These are phyloP conservation scores for Gymnorhina tibicen DNA, from an alignment of 2,113 vertebrate species.

Conservation along the genomic window DNA sequence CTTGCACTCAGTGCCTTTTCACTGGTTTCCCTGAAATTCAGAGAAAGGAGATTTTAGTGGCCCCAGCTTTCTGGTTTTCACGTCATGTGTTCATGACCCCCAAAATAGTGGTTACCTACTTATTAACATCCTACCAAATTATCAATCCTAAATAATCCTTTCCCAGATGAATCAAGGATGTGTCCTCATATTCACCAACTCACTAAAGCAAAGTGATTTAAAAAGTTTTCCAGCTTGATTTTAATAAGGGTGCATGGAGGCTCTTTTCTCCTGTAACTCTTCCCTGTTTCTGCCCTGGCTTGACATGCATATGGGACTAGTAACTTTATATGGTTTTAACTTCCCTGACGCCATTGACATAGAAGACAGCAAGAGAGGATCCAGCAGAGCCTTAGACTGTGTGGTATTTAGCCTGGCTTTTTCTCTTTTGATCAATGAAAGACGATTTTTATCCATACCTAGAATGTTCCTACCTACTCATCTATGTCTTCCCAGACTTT, in stretches of 20 bases:
- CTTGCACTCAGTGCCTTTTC: neutral
- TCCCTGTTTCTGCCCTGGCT: neutral
- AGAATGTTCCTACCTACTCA: neutral
- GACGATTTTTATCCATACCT: neutral
- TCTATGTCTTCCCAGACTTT: neutral
- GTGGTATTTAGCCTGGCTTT: neutral
- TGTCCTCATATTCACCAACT: neutral
- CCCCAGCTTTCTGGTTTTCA: neutral
- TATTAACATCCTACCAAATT: neutral
- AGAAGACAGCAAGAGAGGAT: neutral
- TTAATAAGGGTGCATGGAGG: neutral
- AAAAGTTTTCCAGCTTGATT: neutral
- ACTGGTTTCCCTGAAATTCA: neutral
- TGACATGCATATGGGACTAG: rapidly evolving
- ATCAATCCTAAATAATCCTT: neutral
- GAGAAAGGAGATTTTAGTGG: neutral
- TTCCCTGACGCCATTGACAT: neutral
- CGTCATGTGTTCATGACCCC: neutral
- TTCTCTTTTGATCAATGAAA: neutral
- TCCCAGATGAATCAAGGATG: neutral
- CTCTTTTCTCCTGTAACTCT: neutral
- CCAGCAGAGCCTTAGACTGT: neutral
- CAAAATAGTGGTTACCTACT: neutral
- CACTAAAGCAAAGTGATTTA: neutral
- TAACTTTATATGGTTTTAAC: neutral